These are phyloP conservation scores for Garrulus glandarius DNA, from an alignment of 2,797 vertebrate genomes.

Conservation along the genomic window DNA sequence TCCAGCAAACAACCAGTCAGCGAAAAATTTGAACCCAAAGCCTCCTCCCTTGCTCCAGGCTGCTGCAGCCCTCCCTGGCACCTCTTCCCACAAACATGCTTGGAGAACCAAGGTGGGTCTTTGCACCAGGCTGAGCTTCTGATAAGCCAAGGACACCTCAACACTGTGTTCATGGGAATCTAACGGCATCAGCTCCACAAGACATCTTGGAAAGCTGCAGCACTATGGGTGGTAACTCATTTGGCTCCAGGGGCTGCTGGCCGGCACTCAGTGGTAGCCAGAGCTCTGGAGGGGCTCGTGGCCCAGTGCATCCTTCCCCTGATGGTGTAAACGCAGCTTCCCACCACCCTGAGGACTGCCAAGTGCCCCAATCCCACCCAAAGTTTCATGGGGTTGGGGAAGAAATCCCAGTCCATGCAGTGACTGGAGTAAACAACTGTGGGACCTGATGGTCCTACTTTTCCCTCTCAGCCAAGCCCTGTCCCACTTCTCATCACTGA, in stretches of 20 bases:
- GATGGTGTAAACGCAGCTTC: background rate
- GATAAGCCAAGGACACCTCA: background rate
- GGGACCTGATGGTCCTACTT: background rate
- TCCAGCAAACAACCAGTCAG: slow-evolving; percentile 41
- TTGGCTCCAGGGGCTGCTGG: slow-evolving; percentile 9
- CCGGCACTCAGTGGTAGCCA: fast-evolving
- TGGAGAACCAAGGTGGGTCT: background rate
- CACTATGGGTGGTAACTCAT: background rate
- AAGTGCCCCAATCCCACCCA: background rate
- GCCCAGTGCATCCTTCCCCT: background rate
- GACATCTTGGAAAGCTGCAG: background rate
- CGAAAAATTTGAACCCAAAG: background rate
- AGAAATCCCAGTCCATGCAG: background rate
- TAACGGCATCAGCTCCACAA: background rate
- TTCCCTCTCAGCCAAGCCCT: background rate
- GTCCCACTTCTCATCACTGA: background rate
- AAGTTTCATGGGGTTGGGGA: background rate
- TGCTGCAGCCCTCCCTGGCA: background rate
- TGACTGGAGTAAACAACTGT: background rate
- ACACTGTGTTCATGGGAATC: background rate
- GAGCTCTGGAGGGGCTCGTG: background rate
- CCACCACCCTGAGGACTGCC: background rate
- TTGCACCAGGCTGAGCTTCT: background rate
- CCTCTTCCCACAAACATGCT: background rate
- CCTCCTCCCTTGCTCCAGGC: background rate